These are phyloP conservation scores for Capromys pilorides DNA, from an alignment of 2,797 vertebrate species.

Conservation along the genomic window DNA sequence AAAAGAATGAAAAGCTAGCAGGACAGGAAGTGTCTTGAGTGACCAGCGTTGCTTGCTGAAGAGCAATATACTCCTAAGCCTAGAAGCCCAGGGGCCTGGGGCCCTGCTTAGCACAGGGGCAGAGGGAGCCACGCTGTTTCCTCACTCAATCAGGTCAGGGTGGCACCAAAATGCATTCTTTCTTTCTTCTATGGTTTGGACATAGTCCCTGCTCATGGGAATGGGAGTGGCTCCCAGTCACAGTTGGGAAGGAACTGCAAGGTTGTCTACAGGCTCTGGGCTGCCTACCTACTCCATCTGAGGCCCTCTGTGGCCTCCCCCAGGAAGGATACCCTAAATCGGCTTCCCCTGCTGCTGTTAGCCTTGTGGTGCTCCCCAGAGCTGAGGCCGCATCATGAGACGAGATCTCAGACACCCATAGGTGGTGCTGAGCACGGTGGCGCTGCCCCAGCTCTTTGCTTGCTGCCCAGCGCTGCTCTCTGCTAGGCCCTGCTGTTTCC, in stretches of 20 bases:
- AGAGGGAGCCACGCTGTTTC: not conserved
- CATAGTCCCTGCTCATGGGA: not conserved
- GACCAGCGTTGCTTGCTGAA: not conserved
- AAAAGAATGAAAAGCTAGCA: not conserved
- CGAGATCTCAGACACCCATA: not conserved
- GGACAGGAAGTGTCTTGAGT: not conserved
- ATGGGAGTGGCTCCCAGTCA: not conserved
- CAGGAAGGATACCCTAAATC: not conserved
- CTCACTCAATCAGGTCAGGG: not conserved
- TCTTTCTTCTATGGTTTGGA: not conserved
- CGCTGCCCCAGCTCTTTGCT: not conserved
- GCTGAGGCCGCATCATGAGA: not conserved
- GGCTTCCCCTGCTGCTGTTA: no score
- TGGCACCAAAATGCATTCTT: not conserved
- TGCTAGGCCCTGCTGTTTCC: not conserved
- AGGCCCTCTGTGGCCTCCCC: not conserved
- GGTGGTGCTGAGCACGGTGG: accelerated
- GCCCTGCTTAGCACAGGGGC: not conserved
- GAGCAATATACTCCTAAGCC: not conserved
- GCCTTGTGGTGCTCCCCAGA: not conserved
- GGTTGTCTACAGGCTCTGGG: accelerated
- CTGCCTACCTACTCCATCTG: no score
- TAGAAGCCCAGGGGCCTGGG: not conserved
- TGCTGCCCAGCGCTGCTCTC: not conserved
- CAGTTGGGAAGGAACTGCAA: not conserved